phyloP scores from a whole-genome alignment of 2,888 invertebrate species.

The Orthonychiurus folsomi region DNA sequence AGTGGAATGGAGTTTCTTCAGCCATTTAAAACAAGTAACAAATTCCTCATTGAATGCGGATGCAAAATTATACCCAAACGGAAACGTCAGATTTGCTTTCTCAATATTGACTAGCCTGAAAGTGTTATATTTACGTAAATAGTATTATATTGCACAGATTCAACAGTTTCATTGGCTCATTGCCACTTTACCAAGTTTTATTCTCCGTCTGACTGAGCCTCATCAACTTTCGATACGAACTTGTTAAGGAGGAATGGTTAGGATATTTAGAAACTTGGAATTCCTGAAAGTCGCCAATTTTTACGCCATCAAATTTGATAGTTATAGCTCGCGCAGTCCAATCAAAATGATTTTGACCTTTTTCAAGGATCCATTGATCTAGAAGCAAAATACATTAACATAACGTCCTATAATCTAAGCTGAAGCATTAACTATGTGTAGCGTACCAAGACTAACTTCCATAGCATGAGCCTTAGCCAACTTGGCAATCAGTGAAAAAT shows the following conservation, averaged over 20 bases:
- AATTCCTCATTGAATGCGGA: constrained; percentile 80
- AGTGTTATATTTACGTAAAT: constrained; percentile 43
- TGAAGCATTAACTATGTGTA: neutral
- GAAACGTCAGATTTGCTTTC: constrained; percentile 51
- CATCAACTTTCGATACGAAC: constrained; percentile 29
- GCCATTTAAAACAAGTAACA: constrained; percentile 87
- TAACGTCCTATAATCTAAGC: no score
- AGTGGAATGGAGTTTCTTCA: constrained; percentile 71
- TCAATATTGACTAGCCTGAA: constrained; percentile 52
- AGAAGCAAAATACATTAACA: neutral
- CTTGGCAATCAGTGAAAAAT: constrained; percentile 37
- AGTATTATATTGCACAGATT: neutral
- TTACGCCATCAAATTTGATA: constrained; percentile 33
- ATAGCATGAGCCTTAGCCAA: constrained; percentile 37
- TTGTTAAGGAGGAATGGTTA: constrained; percentile 26
- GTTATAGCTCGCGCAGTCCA: constrained; percentile 28
- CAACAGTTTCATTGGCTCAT: neutral
- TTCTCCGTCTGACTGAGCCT: constrained; percentile 30
- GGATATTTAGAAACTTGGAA: constrained; percentile 32
- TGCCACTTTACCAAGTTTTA: constrained; percentile 30
- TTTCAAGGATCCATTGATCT: constrained; percentile 37
- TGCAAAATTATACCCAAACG: constrained; percentile 78
- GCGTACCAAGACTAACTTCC: constrained; percentile 34
- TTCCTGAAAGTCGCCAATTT: constrained; percentile 4
- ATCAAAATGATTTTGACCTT: constrained; percentile 32